phyloP scores from a whole-genome alignment of 1,140 invertebrate species.

The Antheraea mylitta region DNA sequence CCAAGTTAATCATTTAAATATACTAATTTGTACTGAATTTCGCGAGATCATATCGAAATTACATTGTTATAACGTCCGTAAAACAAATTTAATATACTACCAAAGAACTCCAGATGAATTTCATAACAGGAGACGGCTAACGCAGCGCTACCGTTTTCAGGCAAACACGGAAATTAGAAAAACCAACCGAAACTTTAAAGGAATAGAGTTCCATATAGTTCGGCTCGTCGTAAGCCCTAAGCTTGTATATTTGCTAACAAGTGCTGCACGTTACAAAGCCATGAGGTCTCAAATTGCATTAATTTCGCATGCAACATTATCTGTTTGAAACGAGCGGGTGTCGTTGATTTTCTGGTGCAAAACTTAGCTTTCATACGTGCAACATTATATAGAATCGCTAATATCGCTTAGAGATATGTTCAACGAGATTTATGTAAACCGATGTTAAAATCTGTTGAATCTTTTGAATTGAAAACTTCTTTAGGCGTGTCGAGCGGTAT shows the following conservation, averaged over 20 bases:
- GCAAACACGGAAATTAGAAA: constrained; percentile 3
- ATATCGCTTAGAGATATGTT: background rate
- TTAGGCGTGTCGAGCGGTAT: too few species aligned
- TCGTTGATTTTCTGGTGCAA: constrained; percentile 5
- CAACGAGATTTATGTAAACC: background rate
- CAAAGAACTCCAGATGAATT: constrained; percentile 12
- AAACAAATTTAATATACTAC: background rate
- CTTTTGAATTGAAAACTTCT: too few species aligned
- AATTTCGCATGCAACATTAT: constrained; percentile 35
- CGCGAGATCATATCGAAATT: background rate
- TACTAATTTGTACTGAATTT: too few species aligned
- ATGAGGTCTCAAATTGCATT: constrained; percentile 27
- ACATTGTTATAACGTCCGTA: background rate
- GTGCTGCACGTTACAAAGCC: constrained; percentile 23
- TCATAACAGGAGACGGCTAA: constrained; percentile 17
- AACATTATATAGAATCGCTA: background rate
- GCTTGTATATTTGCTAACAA: constrained; percentile 12
- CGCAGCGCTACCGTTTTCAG: constrained; percentile 14
- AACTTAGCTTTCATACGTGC: constrained; percentile 1
- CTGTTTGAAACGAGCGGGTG: constrained; percentile 15
- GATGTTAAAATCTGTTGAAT: too few species aligned
- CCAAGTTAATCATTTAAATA: too few species aligned
- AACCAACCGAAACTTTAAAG: background rate
- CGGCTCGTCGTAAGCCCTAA: constrained; percentile 7
- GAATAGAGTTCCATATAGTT: background rate